Conservation (phyloP, 2,797 vertebrate genomes). For the Syngnathus acus region DNA sequence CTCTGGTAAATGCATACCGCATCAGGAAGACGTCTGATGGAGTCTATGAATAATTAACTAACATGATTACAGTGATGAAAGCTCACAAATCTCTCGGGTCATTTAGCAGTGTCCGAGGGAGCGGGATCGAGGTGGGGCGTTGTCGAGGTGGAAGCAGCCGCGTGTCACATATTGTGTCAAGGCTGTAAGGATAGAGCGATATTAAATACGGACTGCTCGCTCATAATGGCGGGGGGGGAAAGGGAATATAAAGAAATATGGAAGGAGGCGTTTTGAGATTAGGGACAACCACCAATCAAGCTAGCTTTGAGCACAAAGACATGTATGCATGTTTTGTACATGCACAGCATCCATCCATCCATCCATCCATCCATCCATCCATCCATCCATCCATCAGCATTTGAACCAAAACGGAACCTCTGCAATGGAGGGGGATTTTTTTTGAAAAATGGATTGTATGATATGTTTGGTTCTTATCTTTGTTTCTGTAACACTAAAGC, state of each 20-base stretch:
- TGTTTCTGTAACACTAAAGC: neutral
- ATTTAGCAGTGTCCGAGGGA: constrained; percentile 52
- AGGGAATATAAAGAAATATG: constrained; percentile 15
- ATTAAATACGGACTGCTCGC: constrained; percentile 12
- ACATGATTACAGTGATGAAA: constrained; percentile 72
- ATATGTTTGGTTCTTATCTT: neutral
- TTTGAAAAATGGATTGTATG: neutral
- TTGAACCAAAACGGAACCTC: too few relatives aligned
- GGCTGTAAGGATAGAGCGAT: constrained; percentile 37
- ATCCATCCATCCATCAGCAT: too few relatives aligned
- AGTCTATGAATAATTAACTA: constrained; percentile 72
- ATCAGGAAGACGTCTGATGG: constrained; percentile 66
- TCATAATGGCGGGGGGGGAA: constrained; percentile 25
- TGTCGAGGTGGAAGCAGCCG: constrained; percentile 25
- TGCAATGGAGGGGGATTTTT: too few relatives aligned
- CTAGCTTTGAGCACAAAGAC: constrained; percentile 61
- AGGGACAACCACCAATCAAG: constrained; percentile 53
- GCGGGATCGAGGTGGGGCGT: neutral
- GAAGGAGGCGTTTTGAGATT: constrained; percentile 37
- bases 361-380: too few relatives aligned
- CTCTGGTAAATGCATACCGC: constrained; percentile 63
- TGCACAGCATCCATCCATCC: constrained; percentile 8
- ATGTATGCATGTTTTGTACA: constrained; percentile 17
- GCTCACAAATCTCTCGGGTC: constrained; percentile 58
- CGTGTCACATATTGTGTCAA: constrained; percentile 50